Base-by-base conservation (phyloP, 2,888 invertebrate genomes). In the Cheilosia pagana region DNA sequence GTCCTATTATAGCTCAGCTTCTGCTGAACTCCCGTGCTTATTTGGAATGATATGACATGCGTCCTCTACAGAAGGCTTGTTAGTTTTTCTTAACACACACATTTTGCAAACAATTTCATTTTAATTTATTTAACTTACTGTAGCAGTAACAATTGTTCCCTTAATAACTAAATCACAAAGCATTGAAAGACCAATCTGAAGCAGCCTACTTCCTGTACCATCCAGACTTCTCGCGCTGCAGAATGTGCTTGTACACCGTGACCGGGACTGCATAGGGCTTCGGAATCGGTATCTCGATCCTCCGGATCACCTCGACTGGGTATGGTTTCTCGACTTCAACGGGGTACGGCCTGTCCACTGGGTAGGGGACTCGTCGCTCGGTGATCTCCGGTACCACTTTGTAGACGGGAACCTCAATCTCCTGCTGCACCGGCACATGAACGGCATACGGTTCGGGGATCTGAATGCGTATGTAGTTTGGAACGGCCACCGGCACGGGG, bases 391-490 rank as follows among this genome's bases (percentile, higher is more conserved):
- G 95, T 6, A 95, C 95, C 63, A 94, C 94, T 92, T 95, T 95
- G 89, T 95, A 95, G 67, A 95, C 94, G 0, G 95, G 95, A 59
- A 95, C 94, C 83, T 95, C 94, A 63, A 96, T 94, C 87, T 95
- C 95, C 88, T 95, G 95, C 75, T 95, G 95, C 52, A 95, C 89
- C 16, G 91, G 91, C 1, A 95, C 94, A 88, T 95, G 95, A 0
- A 95, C 95, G 0, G 95, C 94, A 92, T 95, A 95, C 1, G 96
- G 96, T 79, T 95, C 95, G 1, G 95, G 95, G 59, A 96, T 95
- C 74, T 95, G 94, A 28, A 96, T 93, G 90, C 95, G 95, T 86
- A 95, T 90, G 19, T 93, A 89, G 87, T 91, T 91, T 21, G 92
- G 95, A 19, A 95, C 95, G 7, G 95, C 94, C 0, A 95, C 94